Evolutionary conservation across 2,797 vertebrate genomes (phyloP), one percentile per base, ranked within the genome.

Genomic region (Leucoraja ocellata): DNA sequence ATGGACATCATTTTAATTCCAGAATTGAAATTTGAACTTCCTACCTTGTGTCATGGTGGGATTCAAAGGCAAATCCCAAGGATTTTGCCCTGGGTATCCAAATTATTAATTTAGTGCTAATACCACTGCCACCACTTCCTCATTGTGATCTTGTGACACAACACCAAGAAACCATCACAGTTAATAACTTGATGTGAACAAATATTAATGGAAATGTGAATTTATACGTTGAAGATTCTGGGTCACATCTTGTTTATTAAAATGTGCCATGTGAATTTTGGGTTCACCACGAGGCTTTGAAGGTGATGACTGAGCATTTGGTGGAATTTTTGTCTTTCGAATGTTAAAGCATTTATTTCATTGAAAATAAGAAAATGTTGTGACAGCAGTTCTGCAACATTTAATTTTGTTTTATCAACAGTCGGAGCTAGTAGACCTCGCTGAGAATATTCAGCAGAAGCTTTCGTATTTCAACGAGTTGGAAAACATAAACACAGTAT

Each of bases 381-480:
- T 91, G 18, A 39, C 25, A 39, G 16, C 7, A 58, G 0, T 74
- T 92, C 46, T 92, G 71, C 46, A 14, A 10, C 46, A 92, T 16
- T 94, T 93, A 73, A 95, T 94, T 94, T 95, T 95, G 74, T 94
- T 94, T 93, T 94, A 93, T 94, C 94, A 94, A 94, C 95, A 99
- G 99, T 97, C 98, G 0, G 98, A 98, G 94, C 97, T 99, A 86
- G 98, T 99, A 94, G 97, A 98, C 94, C 95, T 99, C 95, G 98
- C 99, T 93, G 98, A 99, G 96, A 99, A 96, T 95, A 99, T 99
- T 94, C 98, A 99, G 95, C 98, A 99, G 95, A 99, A 99, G 94
- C 97, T 99, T 93, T 99, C 98, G 0, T 99, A 99, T 95, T 99
- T 99, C 95, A 99, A 99, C 92, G 98, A 99, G 94, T 95, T 99